A percentile compares a stretch with the other conserved stretches of the same genome.
Conservation (phyloP, 2,797 vertebrate genomes). For the Micromesistius poutassou region DNA sequence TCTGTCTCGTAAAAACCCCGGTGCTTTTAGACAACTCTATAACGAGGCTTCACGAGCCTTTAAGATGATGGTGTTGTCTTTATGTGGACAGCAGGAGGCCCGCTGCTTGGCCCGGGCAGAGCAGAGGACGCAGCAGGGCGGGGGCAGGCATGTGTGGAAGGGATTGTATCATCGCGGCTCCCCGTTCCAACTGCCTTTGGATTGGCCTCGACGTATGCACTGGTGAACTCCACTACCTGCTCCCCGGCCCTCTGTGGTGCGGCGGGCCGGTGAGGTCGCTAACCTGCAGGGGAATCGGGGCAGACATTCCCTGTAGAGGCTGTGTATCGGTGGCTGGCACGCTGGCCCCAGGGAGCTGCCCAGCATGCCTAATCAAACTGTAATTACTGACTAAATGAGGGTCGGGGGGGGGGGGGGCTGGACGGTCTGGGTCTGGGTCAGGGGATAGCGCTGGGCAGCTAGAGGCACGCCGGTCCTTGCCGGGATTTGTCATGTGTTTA, state of each 20-base stretch:
- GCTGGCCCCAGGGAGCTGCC: conserved; percentile 68
- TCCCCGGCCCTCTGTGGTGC: conserved; percentile 20
- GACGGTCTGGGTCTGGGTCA: conserved; percentile 57
- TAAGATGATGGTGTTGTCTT: conserved; percentile 70
- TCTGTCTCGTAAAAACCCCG: conserved; percentile 63
- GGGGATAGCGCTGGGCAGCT: conserved; percentile 40
- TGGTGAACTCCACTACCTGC: conserved; percentile 38
- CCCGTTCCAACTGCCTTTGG: background rate
- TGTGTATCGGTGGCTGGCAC: conserved; percentile 68
- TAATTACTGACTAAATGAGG: conserved; percentile 78
- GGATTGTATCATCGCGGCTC: background rate
- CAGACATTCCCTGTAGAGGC: conserved; percentile 72
- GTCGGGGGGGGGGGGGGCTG: conserved; percentile 64
- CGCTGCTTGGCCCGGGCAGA: conserved; percentile 34
- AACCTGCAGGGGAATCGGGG: conserved; percentile 40
- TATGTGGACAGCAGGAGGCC: conserved; percentile 52
- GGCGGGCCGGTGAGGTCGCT: conserved; percentile 31
- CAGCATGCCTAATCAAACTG: conserved; percentile 78
- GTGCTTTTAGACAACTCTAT: conserved; percentile 72
- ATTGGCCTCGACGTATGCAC: background rate
- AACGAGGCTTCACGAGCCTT: conserved; percentile 73
- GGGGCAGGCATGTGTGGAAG: conserved; percentile 23
- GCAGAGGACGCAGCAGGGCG: conserved; percentile 28
- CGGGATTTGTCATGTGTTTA: conserved; percentile 46
- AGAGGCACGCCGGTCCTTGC: conserved; percentile 63